Base-by-base conservation (phyloP, 2,113 vertebrate species). In the Pavo muticus region DNA sequence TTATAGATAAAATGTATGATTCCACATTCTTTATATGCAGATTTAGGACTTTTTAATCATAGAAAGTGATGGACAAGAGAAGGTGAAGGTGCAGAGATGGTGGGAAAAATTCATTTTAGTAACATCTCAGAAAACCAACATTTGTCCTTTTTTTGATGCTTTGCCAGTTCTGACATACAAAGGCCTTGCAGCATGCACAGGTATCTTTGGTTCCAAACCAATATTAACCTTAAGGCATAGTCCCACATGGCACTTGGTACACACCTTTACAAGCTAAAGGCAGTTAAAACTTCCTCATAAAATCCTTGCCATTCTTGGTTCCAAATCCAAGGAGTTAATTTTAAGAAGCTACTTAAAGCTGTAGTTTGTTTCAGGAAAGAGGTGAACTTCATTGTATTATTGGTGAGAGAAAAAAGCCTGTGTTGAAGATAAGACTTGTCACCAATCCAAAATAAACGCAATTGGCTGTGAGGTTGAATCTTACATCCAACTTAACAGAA, bases 401-500 rank as follows among this genome's bases (percentile, higher is more conserved):
- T 81, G 24, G 15, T 52, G 47, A 37, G 6, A 54, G 48, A 52
- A 74, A 29, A 81, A 80, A 59, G 8, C 29, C 15, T 54, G 17
- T n/a, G n/a, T 44, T 54, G 30, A 94, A 91, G n/a, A 61, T 23
- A 94, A 91, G n/a, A 57, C 12, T 68, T 59, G 52, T 83, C 32
- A 86, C 24, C 35, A 87, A 56, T 2, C 45, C 23, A 68, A 87
- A 82, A 78, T 11, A 91, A 91, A 82, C 29, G 1, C 71, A 83
- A 87, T 10, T 19, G 30, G 9, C 47, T 84, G 23, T 54, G 54
- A 48, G 17, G 40, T 20, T 37, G 63, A 63, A 67, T 48, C 35
- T 87, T 42, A 67, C 65, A 76, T 81, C 91, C 44, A 70, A 59
- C 29, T 87, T 91, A 70, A 40, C 11, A 67, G 84, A 91, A 92